A percentile compares a stretch with the other conserved stretches of the same genome.
Evolutionary conservation across 2,113 vertebrate genomes (phyloP).

Genomic region (Saimiri boliviensis): DNA sequence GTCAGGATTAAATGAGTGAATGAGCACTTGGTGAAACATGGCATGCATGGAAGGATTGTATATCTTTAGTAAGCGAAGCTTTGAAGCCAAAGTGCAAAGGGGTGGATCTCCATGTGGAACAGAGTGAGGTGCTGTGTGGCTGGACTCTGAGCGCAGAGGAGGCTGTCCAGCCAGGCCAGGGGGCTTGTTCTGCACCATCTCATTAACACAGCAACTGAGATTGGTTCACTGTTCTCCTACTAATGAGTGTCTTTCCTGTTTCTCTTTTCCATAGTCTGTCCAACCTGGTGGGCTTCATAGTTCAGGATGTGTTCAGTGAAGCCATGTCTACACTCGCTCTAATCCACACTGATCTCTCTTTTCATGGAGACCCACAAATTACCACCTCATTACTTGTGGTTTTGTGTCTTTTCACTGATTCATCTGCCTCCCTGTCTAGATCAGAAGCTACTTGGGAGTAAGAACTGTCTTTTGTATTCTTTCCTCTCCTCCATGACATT

Average conservation of each 20-base stretch:
- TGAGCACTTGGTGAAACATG: not conserved
- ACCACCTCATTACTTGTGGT: not conserved
- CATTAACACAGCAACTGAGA: not conserved
- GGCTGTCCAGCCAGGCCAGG: not conserved
- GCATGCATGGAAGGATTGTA: rapidly evolving
- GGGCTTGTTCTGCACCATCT: not conserved
- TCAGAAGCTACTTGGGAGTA: not conserved
- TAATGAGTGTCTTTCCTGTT: too few relatives aligned
- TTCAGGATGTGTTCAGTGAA: not conserved
- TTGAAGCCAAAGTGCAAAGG: not conserved
- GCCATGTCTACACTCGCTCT: too few relatives aligned
- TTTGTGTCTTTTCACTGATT: not conserved
- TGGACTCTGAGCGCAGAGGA: not conserved
- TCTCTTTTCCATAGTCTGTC: not conserved
- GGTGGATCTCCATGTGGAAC: rapidly evolving
- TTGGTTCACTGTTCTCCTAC: not conserved
- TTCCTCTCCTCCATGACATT: not conserved
- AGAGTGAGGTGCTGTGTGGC: rapidly evolving
- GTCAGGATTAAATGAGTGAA: not conserved
- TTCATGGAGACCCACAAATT: not conserved
- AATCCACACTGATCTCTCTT: not conserved
- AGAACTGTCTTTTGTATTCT: not conserved
- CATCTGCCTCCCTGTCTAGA: not conserved
- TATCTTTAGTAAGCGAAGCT: not conserved
- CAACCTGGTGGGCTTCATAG: not conserved